phyloP scores from a whole-genome alignment of 1,140 invertebrate species.

The Rhagoletis zephyria region DNA sequence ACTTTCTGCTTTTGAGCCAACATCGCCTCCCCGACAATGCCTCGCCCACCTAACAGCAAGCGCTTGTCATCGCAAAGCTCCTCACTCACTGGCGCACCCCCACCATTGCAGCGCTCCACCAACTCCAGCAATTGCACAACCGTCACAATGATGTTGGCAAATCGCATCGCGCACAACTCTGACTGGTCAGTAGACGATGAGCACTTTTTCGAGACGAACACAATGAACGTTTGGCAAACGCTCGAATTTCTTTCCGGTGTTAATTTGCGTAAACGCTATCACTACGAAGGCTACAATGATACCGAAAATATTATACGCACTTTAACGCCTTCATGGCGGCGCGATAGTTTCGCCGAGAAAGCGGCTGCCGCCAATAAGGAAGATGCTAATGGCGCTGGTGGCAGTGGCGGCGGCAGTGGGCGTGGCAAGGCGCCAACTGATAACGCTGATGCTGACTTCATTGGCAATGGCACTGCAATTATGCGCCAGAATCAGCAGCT shows the following conservation, averaged over 20 bases:
- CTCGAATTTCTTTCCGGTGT: conserved; percentile 67
- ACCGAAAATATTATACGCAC: conserved; percentile 67
- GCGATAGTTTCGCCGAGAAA: conserved; percentile 68
- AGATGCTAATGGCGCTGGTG: neutral
- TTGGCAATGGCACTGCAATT: neutral
- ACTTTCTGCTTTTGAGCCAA: neutral
- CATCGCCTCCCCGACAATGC: neutral
- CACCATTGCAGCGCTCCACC: neutral
- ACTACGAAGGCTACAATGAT: conserved; percentile 69
- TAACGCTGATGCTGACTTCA: neutral
- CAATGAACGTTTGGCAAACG: conserved; percentile 72
- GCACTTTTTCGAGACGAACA: conserved; percentile 69
- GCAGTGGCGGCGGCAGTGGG: neutral
- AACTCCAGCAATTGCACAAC: conserved; percentile 61
- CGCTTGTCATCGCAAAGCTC: neutral
- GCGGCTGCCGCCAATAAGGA: conserved; percentile 53
- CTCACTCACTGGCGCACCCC: neutral
- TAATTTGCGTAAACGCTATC: conserved; percentile 68
- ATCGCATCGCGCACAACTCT: conserved; percentile 69
- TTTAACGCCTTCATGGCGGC: conserved; percentile 67
- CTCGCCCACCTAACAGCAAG: neutral
- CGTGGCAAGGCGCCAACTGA: neutral
- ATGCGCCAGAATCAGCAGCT: neutral
- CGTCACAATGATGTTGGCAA: conserved; percentile 71
- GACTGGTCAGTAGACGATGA: conserved; percentile 72